Base-by-base conservation (phyloP, 2,888 invertebrate genomes). In the Mamestra brassicae region DNA sequence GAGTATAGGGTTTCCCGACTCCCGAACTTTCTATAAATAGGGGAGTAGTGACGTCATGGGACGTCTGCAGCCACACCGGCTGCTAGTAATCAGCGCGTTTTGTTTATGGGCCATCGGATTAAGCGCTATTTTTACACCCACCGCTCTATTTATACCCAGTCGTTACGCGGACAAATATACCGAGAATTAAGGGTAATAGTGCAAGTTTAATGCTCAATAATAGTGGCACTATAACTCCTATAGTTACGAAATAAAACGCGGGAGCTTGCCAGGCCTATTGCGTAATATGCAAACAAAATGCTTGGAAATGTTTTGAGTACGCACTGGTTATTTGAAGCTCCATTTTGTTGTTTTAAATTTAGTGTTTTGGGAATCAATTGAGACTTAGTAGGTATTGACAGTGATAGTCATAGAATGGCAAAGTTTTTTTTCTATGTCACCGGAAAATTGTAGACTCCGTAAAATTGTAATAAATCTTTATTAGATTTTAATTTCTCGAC, bases 61-160 rank as follows among this genome's bases (percentile, higher is more conserved):
- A 50, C 89, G 91, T 90, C 90, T 91, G 93, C 89, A 89, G 93
- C 92, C 93, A 91, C 91, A 90, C 90, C 91, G 93, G 93, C 94
- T 93, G 90, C 87, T 89, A 89, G 91, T 90, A 90, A 93, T 92
- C 94, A 90, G 90, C 84, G 85, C 88, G 92, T 85, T 91, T 93
- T 94, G 94, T 94, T 95, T 95, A 94, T 95, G 91, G 92, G 89
- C 91, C 92, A 93, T 90, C 90, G 86, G 91, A 92, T 92, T 89
- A 85, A 82, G 85, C 11, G 38, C 78, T 85, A 90, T 92, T 94
- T 93, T 92, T 92, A 82, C 68, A 76, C 73, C 42, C 50, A 71
- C 60, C 72, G 15, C 47, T 74, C 78, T 88, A 88, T 90, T 88
- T 85, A 84, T 81, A 78, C 62, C 71, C 66, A 55, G 81, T 85